Conservation (phyloP, 2,797 vertebrate species). For the Mormyrus proboscirostris region DNA sequence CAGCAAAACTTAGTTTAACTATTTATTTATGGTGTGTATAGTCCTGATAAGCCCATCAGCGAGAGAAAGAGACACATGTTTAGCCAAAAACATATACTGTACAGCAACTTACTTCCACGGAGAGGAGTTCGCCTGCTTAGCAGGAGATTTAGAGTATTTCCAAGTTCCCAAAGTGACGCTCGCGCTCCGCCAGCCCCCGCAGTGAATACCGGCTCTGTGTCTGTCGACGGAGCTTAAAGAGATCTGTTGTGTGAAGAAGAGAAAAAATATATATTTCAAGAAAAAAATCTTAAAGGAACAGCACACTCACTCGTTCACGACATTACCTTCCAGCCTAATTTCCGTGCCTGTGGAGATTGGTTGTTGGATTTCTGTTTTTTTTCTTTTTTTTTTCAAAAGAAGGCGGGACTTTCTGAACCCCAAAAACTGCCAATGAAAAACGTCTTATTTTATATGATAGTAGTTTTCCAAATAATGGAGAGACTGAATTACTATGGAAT, state of each 20-base stretch:
- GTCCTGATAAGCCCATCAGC: background rate
- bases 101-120: constrained; percentile 43
- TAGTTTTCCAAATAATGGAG: background rate
- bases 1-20: background rate
- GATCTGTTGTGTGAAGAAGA: constrained; percentile 63
- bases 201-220: constrained; percentile 75
- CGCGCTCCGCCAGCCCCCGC: constrained; percentile 51
- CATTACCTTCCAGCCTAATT: constrained; percentile 11
- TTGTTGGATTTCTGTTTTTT: constrained; percentile 33
- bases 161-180: constrained; percentile 59
- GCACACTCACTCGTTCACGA: constrained; percentile 46
- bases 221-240: constrained; percentile 62
- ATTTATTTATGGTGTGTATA: constrained; percentile 8
- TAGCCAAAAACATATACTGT: background rate
- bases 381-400: constrained; percentile 21
- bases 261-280: constrained; percentile 51
- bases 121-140: constrained; percentile 56
- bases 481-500: background rate
- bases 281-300: constrained; percentile 66
- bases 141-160: constrained; percentile 43
- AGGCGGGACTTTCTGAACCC: constrained; percentile 31
- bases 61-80: background rate
- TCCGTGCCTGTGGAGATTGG: constrained; percentile 45
- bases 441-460: background rate
- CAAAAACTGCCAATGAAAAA: background rate